Base-by-base conservation (phyloP, 2,888 invertebrate species). In the Papilio gigon region DNA sequence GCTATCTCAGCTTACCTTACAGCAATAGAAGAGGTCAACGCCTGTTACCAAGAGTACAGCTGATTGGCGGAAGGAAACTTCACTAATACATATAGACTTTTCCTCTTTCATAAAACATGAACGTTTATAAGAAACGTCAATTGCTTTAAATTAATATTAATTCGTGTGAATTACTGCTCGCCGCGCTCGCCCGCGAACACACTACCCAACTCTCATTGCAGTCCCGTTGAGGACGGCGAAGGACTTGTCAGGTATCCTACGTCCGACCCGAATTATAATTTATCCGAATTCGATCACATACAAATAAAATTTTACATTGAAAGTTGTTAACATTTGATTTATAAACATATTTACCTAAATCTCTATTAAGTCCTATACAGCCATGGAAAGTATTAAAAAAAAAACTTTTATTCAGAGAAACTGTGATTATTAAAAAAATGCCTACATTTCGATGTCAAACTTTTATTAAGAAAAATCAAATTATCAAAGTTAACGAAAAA, bases 91-190 rank as follows among this genome's bases (percentile, higher is more conserved):
- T 14, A 27, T 27, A 53, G 30, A 53, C 30, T 65, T 58, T 65
- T 44, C 37, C 58, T 65, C 56, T 14, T 33, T 42, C 25, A 47
- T 59, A 8, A 22, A 40, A n/a, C 65, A 42, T 14, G 30, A 47
- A 20, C 12, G 17, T 47, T 59, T 60, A 37, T 60, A 17, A 60
- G n/a, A 44, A 67, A 35, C 60, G 20, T 47, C 50, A 67, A 67
- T 67, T 67, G 66, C 37, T 50, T 37, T 60, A 60, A 60, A 67
- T 67, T 47, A 37, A 37, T 37, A 50, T 60, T 67, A 59, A 67
- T 67, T 67, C 11, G 22, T 40, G 44, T 33, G 20, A 56, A 66
- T 66, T 59, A 47, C 25, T 37, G 20, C 37, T 25, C 17, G n/a
- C 37, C 3, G 14, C 27, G 62, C 33, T 20, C 17, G 47, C 47